Conservation (phyloP, 2,888 invertebrate species). For the Slavum lentiscoides region DNA sequence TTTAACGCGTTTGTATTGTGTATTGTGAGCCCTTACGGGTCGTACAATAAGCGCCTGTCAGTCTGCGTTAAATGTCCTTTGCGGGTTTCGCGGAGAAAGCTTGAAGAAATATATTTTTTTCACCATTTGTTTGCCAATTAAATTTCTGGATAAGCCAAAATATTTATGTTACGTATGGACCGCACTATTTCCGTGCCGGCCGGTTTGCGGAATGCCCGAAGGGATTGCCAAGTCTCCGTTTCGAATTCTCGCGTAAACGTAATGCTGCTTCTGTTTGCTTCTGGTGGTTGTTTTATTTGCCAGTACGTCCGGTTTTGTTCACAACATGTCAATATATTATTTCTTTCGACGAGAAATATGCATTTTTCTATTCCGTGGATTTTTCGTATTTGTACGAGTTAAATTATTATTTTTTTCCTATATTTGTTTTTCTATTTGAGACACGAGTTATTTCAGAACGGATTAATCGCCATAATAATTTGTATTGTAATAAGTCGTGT, state of each 20-base stretch:
- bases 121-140: conserved; percentile 47
- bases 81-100: background rate
- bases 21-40: background rate
- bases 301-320: conserved; percentile 9
- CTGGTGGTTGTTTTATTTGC: conserved; percentile 7
- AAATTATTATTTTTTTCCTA: background rate
- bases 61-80: background rate
- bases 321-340: background rate
- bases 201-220: conserved; percentile 35
- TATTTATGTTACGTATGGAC: conserved; percentile 41
- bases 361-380: background rate
- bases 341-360: conserved; percentile 5
- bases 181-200: conserved; percentile 37
- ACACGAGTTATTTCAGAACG: too few species aligned
- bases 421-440: background rate
- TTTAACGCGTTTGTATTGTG: background rate
- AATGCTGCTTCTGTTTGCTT: conserved; percentile 11
- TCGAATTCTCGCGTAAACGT: conserved; percentile 38
- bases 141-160: conserved; percentile 39
- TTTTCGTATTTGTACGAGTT: background rate
- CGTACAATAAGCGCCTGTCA: background rate
- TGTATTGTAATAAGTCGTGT: too few species aligned
- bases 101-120: conserved; percentile 22
- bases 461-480: too few species aligned
- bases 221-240: conserved; percentile 34